phyloP scores from a whole-genome alignment of 2,797 vertebrate species.

The Chelidonichthys spinosus region DNA sequence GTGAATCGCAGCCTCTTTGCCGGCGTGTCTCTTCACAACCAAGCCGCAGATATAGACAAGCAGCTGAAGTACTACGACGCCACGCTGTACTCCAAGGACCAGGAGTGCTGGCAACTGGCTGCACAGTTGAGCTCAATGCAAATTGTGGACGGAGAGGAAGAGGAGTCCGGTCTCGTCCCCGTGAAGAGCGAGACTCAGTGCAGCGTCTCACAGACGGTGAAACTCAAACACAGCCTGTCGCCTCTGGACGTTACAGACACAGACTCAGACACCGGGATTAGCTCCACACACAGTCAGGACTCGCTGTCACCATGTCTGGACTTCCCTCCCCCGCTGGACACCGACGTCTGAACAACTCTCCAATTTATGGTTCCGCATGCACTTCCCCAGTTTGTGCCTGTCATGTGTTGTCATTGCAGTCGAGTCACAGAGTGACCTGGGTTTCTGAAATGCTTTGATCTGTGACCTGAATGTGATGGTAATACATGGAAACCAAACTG shows the following conservation, averaged over 20 bases:
- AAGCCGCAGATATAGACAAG: slow-evolving; percentile 87
- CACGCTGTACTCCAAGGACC: slow-evolving; percentile 87
- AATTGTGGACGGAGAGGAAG: slow-evolving; percentile 66
- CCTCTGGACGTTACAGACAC: slow-evolving; percentile 90
- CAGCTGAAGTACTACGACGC: slow-evolving; percentile 87
- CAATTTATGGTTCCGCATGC: not conserved
- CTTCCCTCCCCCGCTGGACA: slow-evolving; percentile 78
- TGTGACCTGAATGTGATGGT: not conserved
- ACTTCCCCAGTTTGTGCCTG: slow-evolving; percentile 19
- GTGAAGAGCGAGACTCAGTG: slow-evolving; percentile 74
- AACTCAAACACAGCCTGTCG: slow-evolving; percentile 81
- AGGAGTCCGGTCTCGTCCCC: slow-evolving; percentile 40
- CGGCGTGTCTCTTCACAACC: slow-evolving; percentile 88
- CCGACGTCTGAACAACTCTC: slow-evolving; percentile 76
- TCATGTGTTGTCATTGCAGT: not conserved
- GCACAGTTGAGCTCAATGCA: slow-evolving; percentile 87
- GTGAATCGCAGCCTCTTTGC: slow-evolving; percentile 87
- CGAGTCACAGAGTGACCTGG: not conserved
- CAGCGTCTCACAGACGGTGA: slow-evolving; percentile 57
- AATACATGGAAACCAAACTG: slow-evolving; percentile 3
- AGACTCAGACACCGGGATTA: slow-evolving; percentile 98
- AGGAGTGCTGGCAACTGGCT: slow-evolving; percentile 91
- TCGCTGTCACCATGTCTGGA: slow-evolving; percentile 89
- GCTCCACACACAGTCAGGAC: slow-evolving; percentile 98
- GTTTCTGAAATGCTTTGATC: not conserved